A percentile compares a stretch with the other conserved stretches of the same genome.
These are phyloP conservation scores for Anabas testudineus DNA, from an alignment of 2,797 vertebrate species.

Conservation along the genomic window DNA sequence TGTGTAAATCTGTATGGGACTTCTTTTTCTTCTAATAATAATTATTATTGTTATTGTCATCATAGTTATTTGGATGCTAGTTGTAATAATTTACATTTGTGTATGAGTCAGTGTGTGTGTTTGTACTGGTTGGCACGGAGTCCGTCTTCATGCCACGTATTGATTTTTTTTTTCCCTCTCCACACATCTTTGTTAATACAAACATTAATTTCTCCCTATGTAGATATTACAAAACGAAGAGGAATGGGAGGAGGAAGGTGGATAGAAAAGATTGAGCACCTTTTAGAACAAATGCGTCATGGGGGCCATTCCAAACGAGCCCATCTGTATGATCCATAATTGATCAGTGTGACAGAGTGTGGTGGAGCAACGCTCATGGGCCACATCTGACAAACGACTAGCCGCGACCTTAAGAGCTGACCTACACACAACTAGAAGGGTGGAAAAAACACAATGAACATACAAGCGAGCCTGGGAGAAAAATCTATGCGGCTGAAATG, in stretches of 20 bases:
- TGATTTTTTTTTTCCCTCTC: constrained; percentile 33
- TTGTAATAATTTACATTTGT: not conserved
- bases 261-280: constrained; percentile 64
- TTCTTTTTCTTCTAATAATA: constrained; percentile 3
- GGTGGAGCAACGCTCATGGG: constrained; percentile 57
- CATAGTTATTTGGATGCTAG: not conserved
- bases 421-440: constrained; percentile 70
- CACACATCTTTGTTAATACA: constrained; percentile 53
- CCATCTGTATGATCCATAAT: constrained; percentile 78
- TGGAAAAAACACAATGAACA: constrained; percentile 26
- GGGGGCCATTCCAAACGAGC: constrained; percentile 68
- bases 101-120: not conserved
- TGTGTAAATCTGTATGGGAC: constrained; percentile 3
- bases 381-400: constrained; percentile 82
- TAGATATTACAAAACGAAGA: constrained; percentile 53
- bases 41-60: not conserved
- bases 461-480: constrained; percentile 55
- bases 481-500: constrained; percentile 80
- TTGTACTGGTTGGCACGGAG: not conserved
- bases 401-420: constrained; percentile 83
- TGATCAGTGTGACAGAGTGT: constrained; percentile 77
- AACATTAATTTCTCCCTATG: constrained; percentile 61
- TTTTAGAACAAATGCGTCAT: constrained; percentile 70
- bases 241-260: constrained; percentile 22
- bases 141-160: constrained; percentile 40